Base-by-base conservation (phyloP, 2,113 vertebrate genomes). In the Pleuronectes platessa region DNA sequence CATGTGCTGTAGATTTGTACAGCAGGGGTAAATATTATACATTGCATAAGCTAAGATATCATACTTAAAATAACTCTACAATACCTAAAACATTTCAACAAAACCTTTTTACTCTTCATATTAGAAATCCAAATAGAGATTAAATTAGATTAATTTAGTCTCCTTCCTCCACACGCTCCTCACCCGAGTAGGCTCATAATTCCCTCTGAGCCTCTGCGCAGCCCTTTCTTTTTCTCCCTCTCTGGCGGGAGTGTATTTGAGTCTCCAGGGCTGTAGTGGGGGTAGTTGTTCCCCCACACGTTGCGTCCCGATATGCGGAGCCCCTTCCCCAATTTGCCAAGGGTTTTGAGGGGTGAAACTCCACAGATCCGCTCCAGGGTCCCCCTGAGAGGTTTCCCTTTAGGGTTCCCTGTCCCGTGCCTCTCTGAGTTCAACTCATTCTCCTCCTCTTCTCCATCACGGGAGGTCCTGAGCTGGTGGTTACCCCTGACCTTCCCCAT, bases 281-380 rank as follows among this genome's bases (percentile, higher is more conserved):
- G 87, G 0, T 86, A 86, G 23, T 88, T 92, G 26, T 85, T 88
- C 0, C 88, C 92, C 68, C 94, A 94, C 10, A 95, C 92, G 15
- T 90, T 92, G 0, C 92, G 87, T 47, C 94, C 93, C 0, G 94
- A 94, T 67, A 93, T 92, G 73, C 94, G 93, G 5, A 95, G 91
- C 15, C 91, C 66, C 72, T 95, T 95, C 42, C 93, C 93, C 56
- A 94, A 78, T 73, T 95, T 96, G 47, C 94, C 95, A 3, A 96
- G 90, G 11, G 94, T 95, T 74, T 95, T 96, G 70, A 98, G 94
- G 0, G 96, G 94, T 0, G 96, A 94, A 35, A 95, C 89, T 11
- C 96, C 95, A 45, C 93, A 96, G 83, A 98, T 91, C 37, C 94
- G 91, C 84, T 96, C 96, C 86, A 97, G 91, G 4, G 96, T 97